A percentile compares a stretch with the other conserved stretches of the same genome.
Conservation (phyloP, 2,113 vertebrate species). For the cat (Felis catus) region DNA sequence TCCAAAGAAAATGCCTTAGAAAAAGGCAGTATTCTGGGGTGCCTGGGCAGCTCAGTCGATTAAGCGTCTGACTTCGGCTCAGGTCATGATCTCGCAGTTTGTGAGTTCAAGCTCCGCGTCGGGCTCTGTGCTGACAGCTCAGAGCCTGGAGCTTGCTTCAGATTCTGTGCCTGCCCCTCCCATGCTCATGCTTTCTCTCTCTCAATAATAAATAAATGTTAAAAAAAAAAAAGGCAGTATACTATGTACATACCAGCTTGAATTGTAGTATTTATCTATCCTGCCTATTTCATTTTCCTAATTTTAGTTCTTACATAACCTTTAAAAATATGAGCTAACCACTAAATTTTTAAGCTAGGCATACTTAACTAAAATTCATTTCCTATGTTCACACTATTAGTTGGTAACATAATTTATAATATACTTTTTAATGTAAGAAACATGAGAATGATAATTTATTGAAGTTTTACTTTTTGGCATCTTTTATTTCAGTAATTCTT, state of each 20-base stretch:
- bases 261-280: neutral
- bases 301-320: neutral
- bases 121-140: too few species aligned
- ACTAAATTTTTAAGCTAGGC: neutral
- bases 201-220: too few species aligned
- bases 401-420: neutral
- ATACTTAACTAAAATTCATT: slow-evolving; percentile 2
- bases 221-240: neutral
- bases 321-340: neutral
- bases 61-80: too few species aligned
- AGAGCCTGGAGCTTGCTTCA: too few species aligned
- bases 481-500: slow-evolving; percentile 30
- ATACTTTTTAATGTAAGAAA: neutral
- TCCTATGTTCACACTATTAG: slow-evolving; percentile 2
- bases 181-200: too few species aligned
- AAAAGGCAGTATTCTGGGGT: neutral
- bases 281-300: neutral
- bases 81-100: too few species aligned
- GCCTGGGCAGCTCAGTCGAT: too few species aligned
- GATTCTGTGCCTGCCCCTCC: too few species aligned
- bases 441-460: neutral
- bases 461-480: neutral
- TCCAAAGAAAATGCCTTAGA: neutral
- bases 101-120: too few species aligned
- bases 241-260: neutral